Evolutionary conservation across 2,113 vertebrate species (phyloP).

Genomic region (Catagonus wagneri): DNA sequence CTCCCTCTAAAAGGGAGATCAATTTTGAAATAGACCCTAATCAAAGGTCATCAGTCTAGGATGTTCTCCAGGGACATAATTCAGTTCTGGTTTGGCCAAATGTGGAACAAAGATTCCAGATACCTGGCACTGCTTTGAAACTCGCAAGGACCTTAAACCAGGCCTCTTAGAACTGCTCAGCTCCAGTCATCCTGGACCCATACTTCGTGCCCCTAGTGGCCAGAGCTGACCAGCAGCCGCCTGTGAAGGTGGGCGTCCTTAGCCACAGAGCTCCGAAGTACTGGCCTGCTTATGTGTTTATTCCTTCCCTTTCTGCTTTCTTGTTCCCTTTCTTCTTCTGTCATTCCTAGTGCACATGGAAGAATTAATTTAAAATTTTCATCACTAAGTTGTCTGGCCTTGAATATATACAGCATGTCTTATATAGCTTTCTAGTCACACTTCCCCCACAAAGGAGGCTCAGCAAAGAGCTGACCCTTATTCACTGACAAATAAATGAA

Average conservation of each 20-base stretch:
- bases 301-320: no score
- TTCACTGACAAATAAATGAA: background rate
- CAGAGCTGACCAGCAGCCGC: background rate
- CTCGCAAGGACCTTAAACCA: background rate
- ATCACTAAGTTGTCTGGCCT: background rate
- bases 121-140: background rate
- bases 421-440: background rate
- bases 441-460: background rate
- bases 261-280: background rate
- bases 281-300: accelerated
- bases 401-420: background rate
- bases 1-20: background rate
- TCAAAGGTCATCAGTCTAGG: background rate
- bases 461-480: background rate
- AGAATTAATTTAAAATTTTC: background rate
- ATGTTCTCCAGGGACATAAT: background rate
- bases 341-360: background rate
- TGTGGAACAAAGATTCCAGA: background rate
- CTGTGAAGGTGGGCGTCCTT: accelerated
- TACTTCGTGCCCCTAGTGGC: no score
- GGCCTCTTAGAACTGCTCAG: background rate
- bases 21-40: background rate
- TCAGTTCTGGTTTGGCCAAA: background rate
- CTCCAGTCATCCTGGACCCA: background rate
- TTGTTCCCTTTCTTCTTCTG: background rate